Conservation (phyloP, 2,888 invertebrate species). For the Aphodius sticticus region DNA sequence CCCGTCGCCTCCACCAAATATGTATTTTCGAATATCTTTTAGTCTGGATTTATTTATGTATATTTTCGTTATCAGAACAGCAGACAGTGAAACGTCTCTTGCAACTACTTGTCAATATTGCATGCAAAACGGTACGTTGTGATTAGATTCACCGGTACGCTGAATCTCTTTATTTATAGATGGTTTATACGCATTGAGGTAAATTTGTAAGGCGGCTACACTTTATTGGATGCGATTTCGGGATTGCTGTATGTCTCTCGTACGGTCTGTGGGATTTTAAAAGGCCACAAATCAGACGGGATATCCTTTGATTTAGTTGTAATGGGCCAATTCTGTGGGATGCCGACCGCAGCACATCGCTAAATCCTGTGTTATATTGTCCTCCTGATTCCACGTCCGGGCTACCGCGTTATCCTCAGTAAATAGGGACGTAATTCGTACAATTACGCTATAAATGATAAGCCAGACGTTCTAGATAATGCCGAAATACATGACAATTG, state of each 20-base stretch:
- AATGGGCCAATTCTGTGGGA: background rate
- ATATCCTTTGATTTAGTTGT: background rate
- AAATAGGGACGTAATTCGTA: background rate
- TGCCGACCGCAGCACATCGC: background rate
- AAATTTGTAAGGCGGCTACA: background rate
- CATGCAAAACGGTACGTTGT: background rate
- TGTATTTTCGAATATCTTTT: too few relatives aligned
- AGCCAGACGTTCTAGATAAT: background rate
- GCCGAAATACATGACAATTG: background rate
- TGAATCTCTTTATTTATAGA: background rate
- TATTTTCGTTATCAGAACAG: too few relatives aligned
- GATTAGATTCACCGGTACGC: background rate
- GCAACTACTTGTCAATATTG: too few relatives aligned
- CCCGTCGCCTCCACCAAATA: too few relatives aligned
- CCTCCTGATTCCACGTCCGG: background rate
- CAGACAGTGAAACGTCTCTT: too few relatives aligned
- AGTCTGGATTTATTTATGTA: too few relatives aligned
- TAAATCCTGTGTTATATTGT: background rate
- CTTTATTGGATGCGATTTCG: background rate
- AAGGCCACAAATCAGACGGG: constrained; percentile 4
- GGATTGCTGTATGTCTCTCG: background rate
- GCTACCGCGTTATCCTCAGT: background rate
- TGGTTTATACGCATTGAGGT: background rate
- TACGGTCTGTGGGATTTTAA: background rate
- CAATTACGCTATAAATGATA: background rate